A percentile compares a stretch with the other conserved stretches of the same genome.
Conservation (phyloP, 2,113 vertebrate genomes). For the Platysternon megacephalum region DNA sequence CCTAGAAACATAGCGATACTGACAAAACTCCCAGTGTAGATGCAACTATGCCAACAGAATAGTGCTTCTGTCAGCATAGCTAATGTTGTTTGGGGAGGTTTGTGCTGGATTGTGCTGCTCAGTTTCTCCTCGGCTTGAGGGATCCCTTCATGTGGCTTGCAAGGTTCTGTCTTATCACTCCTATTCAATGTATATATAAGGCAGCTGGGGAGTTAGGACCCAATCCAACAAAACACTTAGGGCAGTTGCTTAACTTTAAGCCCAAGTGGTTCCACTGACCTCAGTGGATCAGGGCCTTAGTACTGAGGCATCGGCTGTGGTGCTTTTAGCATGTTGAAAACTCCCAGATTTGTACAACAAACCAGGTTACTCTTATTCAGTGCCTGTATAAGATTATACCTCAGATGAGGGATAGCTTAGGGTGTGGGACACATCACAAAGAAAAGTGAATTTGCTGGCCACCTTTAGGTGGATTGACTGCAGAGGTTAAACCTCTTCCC, state of each 20-base stretch:
- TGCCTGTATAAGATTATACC: not conserved
- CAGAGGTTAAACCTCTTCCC: not conserved
- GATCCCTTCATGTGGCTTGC: not conserved
- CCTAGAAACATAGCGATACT: too few species aligned
- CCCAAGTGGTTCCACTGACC: not conserved
- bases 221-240: not conserved
- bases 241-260: not conserved
- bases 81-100: too few species aligned
- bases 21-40: too few species aligned
- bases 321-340: not conserved
- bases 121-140: not conserved
- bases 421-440: not conserved
- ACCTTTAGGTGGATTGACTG: not conserved
- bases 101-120: not conserved
- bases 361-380: fast-evolving
- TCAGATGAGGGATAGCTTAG: not conserved
- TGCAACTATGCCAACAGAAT: too few species aligned
- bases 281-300: not conserved
- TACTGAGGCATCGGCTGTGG: too few species aligned
- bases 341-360: not conserved
- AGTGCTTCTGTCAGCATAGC: too few species aligned
- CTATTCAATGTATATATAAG: not conserved
- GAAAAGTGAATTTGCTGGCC: not conserved
- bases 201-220: not conserved
- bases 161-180: not conserved